phyloP scores from a whole-genome alignment of 2,888 invertebrate species.

The Quadriops clusia region DNA sequence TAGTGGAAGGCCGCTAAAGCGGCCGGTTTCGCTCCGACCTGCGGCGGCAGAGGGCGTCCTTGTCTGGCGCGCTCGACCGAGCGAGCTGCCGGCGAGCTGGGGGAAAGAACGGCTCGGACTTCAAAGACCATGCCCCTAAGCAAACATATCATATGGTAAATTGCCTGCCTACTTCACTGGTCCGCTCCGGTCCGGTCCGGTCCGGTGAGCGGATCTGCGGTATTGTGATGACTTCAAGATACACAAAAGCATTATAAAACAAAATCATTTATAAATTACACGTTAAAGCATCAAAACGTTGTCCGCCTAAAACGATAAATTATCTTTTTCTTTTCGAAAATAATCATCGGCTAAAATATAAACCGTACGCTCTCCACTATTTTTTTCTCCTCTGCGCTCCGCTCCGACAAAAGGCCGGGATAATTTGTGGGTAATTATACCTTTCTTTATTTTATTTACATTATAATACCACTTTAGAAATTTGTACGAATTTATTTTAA shows the following conservation, averaged over 20 bases:
- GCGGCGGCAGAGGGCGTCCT: conserved; percentile 11
- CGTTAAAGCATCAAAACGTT: conserved; percentile 38
- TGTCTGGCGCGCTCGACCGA: not conserved
- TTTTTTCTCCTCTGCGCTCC: too few relatives aligned
- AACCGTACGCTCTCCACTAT: too few relatives aligned
- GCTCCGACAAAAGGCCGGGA: too few relatives aligned
- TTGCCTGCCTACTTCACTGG: conserved; percentile 34
- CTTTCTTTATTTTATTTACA: too few relatives aligned
- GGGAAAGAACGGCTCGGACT: conserved; percentile 21
- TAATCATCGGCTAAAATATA: conserved; percentile 9
- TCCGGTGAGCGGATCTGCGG: conserved; percentile 14
- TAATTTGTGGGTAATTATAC: too few relatives aligned
- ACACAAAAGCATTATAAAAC: conserved; percentile 37
- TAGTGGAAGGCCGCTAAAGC: conserved; percentile 32
- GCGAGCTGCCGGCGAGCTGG: conserved; percentile 14
- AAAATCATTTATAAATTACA: conserved; percentile 39
- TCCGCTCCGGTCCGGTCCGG: too few relatives aligned
- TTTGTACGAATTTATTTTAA: too few relatives aligned
- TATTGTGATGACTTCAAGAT: conserved; percentile 34
- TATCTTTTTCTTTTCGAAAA: conserved; percentile 29
- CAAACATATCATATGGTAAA: conserved; percentile 40
- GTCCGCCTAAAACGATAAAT: conserved; percentile 37
- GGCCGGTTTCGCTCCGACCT: conserved; percentile 20
- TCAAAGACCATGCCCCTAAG: conserved; percentile 36
- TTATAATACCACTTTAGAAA: too few relatives aligned